These are phyloP conservation scores for Pleuronectes platessa DNA, from an alignment of 2,113 vertebrate species.

Conservation along the genomic window DNA sequence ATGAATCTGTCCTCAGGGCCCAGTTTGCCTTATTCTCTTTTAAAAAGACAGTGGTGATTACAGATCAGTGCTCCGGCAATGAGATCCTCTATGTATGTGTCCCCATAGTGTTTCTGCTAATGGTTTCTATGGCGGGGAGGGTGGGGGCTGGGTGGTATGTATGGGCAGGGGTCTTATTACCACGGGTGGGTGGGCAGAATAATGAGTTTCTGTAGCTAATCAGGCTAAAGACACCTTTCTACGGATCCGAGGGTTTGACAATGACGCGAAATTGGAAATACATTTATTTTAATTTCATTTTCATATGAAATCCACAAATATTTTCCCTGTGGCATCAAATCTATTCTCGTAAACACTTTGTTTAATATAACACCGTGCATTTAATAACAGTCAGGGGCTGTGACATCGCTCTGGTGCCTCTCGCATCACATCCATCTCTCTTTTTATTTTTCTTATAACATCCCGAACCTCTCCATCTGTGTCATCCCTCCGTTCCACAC, in stretches of 20 bases:
- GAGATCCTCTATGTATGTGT: conserved; percentile 44
- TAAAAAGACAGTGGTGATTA: conserved; percentile 53
- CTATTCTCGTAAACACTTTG: background rate
- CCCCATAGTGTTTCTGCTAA: conserved; percentile 35
- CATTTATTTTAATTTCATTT: background rate
- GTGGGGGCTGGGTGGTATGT: conserved; percentile 4
- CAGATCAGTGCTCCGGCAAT: conserved; percentile 48
- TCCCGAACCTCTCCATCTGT: conserved; percentile 9
- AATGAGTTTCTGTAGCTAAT: background rate
- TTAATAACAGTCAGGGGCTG: background rate
- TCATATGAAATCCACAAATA: too few relatives aligned
- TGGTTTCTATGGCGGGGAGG: conserved; percentile 2
- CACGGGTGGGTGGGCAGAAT: background rate
- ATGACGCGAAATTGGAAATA: background rate
- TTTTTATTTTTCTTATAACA: conserved; percentile 12
- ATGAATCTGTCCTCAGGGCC: conserved; percentile 36
- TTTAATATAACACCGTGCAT: background rate
- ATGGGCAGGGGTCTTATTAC: background rate
- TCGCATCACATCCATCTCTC: background rate
- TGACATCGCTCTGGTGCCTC: too few relatives aligned
- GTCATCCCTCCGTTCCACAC: conserved; percentile 12
- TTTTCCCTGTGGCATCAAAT: background rate
- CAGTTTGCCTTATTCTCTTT: conserved; percentile 45
- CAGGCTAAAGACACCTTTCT: too few relatives aligned
- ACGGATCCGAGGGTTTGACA: background rate